Base-by-base conservation (phyloP, 2,797 vertebrate genomes). In the Bovichtus diacanthus region DNA sequence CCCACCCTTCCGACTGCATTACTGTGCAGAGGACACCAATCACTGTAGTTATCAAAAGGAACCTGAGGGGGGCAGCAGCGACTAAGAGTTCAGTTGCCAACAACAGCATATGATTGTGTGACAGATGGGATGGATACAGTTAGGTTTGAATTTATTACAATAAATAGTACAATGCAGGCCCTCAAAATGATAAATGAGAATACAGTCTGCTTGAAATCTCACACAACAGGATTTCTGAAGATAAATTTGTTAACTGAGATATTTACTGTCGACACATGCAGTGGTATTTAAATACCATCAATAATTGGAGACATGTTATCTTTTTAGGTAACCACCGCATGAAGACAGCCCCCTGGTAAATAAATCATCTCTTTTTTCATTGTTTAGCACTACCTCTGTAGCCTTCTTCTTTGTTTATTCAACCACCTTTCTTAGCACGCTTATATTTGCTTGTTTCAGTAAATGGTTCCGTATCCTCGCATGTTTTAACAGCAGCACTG, bases 31-130 rank as follows among this genome's bases (percentile, higher is more conserved):
- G 3, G 25, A 15, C 1, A 29, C 0, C 4, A 51, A 29, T 38
- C 39, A 39, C 9, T 13, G 59, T 38, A 91, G 56, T 84, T 90
- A 75, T 69, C 27, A 56, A n/a, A 60, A 54, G 12, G 0, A 64
- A 43, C 88, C 95, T 82, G 56, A 74, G 51, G 95, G 78, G 87
- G 93, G 94, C 81, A 92, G 90, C 77, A 94, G 78, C 76, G 55
- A 71, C 46, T 53, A 77, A 82, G 10, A 56, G 9, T 60, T 79
- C 34, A 63, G 21, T 23, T 5, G 31, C 6, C 10, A n/a, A 41
- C 15, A n/a, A 34, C 19, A 39, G 31, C 10, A 47, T 56, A 4
- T 9, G 5, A 9, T 31, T 61, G 19, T 23, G 10, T 39, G 31
- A 43, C 12, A 61, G 21, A 55, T 47, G 27, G 21, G 12, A 51